phyloP scores from a whole-genome alignment of 2,113 vertebrate genomes.

The Syngnathoides biaculeatus region DNA sequence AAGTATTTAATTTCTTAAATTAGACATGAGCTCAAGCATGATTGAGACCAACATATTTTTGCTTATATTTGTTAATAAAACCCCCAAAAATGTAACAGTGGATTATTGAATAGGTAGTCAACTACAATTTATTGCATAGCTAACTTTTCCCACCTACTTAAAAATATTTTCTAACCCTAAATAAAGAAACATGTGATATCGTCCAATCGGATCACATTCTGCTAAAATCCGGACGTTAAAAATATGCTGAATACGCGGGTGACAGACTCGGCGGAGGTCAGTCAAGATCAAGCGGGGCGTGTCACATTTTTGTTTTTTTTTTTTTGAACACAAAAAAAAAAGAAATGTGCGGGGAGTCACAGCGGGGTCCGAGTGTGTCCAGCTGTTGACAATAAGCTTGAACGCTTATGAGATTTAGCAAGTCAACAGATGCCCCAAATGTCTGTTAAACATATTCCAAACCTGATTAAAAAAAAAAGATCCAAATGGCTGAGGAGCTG shows the following conservation, averaged over 20 bases:
- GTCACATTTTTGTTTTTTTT: slow-evolving; percentile 5
- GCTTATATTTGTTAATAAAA: too few species aligned
- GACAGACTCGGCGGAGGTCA: background rate
- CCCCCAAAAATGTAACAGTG: too few species aligned
- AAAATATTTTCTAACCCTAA: too few species aligned
- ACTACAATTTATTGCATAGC: too few species aligned
- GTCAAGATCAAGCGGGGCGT: background rate
- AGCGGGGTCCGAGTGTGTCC: slow-evolving; percentile 41
- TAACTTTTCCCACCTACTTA: too few species aligned
- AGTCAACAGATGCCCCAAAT: slow-evolving; percentile 51
- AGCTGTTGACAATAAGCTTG: slow-evolving; percentile 58
- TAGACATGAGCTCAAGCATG: too few species aligned
- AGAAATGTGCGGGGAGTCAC: slow-evolving; percentile 24
- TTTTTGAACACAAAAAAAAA: background rate
- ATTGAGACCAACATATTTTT: too few species aligned
- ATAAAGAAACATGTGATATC: background rate
- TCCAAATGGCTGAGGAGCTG: slow-evolving; percentile 60
- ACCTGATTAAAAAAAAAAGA: slow-evolving; percentile 61
- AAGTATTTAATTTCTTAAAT: too few species aligned
- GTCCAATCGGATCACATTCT: background rate
- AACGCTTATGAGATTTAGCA: slow-evolving; percentile 49
- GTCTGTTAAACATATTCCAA: slow-evolving; percentile 54
- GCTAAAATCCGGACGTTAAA: too few species aligned
- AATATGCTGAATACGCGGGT: background rate
- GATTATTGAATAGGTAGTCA: too few species aligned